These are phyloP conservation scores for Chironomus tentans DNA, from an alignment of 2,888 invertebrate genomes.

Conservation along the genomic window DNA sequence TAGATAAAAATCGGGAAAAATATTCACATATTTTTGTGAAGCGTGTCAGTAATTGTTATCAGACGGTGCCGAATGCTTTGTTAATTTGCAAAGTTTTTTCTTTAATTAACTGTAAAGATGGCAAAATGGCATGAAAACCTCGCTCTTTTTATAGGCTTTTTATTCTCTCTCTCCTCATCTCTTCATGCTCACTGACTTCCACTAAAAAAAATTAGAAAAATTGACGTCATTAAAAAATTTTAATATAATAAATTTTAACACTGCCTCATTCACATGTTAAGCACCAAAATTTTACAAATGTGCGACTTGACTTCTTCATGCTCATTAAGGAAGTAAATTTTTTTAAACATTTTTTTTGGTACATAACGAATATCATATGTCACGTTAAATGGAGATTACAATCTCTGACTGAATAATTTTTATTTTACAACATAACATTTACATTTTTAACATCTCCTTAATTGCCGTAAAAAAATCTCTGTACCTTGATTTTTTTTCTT, in stretches of 20 bases:
- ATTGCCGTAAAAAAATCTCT: background rate
- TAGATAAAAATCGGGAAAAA: too few species aligned
- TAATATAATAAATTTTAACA: too few species aligned
- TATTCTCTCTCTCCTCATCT: background rate
- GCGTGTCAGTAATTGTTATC: conserved; percentile 7
- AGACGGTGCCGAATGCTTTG: background rate
- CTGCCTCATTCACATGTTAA: too few species aligned
- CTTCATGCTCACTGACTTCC: too few species aligned
- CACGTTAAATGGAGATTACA: background rate
- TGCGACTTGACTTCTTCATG: too few species aligned
- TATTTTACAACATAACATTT: background rate
- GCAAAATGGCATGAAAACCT: background rate
- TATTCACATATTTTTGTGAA: background rate
- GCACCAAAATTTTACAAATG: too few species aligned
- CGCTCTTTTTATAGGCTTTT: background rate
- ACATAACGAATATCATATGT: background rate
- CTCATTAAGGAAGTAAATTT: too few species aligned
- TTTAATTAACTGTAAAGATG: conserved; percentile 8
- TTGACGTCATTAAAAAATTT: background rate
- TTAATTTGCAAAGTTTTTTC: background rate
- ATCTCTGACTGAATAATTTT: background rate
- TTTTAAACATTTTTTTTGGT: too few species aligned
- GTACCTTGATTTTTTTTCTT: background rate
- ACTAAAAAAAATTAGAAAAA: background rate
- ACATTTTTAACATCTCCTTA: conserved; percentile 2